Percentiles rank a stretch among this genome's conserved stretches.
These are phyloP conservation scores for Scaptomyza tumidula DNA, from an alignment of 2,888 invertebrate genomes.

Conservation along the genomic window DNA sequence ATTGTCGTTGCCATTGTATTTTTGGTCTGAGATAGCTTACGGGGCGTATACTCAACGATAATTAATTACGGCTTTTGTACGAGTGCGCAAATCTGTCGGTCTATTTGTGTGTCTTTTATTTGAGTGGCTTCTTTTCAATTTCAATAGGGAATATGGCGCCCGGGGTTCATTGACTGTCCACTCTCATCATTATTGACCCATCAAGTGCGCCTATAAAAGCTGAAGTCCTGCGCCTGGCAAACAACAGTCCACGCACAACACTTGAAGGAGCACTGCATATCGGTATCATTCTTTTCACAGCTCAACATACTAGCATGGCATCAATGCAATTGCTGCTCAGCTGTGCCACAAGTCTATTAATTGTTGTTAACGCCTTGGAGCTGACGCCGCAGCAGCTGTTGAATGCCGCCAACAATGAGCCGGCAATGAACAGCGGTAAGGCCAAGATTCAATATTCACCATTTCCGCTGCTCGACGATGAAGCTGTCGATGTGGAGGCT, in stretches of 20 bases:
- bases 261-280: constrained; percentile 3
- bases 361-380: constrained; percentile 67
- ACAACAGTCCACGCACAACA: constrained; percentile 53
- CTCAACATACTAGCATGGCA: constrained; percentile 61
- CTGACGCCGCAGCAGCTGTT: constrained; percentile 71
- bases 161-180: constrained; percentile 62
- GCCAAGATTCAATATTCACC: constrained; percentile 61
- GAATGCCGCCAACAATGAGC: constrained; percentile 53
- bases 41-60: constrained; percentile 66
- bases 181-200: constrained; percentile 13
- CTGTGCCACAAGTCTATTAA: constrained; percentile 59
- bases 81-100: constrained; percentile 13
- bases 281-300: constrained; percentile 15
- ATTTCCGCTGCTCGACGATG: constrained; percentile 63
- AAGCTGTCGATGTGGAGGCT: constrained; percentile 53
- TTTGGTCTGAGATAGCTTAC: constrained; percentile 44
- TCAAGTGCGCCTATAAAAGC: constrained; percentile 61
- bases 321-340: constrained; percentile 64
- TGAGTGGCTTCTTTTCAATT: constrained; percentile 76
- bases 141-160: constrained; percentile 59
- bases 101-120: constrained; percentile 28
- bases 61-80: constrained; percentile 67
- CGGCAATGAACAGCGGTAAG: constrained; percentile 48
- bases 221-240: constrained; percentile 23
- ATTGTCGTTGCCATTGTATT: constrained; percentile 35